These are phyloP conservation scores for Desmodus rotundus DNA, from an alignment of 2,113 vertebrate species.

Conservation along the genomic window DNA sequence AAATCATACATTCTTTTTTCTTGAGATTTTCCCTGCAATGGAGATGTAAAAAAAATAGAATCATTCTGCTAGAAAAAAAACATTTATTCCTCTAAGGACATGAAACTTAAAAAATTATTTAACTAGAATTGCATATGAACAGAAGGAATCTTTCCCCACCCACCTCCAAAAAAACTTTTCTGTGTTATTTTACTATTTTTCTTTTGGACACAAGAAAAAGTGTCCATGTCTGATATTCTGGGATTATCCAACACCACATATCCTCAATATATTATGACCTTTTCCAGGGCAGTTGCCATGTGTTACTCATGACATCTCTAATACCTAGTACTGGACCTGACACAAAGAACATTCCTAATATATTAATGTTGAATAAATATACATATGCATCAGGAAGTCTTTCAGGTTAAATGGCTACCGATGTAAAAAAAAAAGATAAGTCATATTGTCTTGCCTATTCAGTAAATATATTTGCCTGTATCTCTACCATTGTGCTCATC, in stretches of 20 bases:
- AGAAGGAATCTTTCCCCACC: background rate
- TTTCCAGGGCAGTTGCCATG: background rate
- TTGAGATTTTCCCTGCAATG: background rate
- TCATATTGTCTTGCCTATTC: background rate
- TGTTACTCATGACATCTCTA: background rate
- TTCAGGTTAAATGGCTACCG: background rate
- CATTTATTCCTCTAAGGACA: background rate
- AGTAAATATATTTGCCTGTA: background rate
- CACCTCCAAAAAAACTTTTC: background rate
- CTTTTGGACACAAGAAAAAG: background rate
- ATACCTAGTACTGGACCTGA: background rate
- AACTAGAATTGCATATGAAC: background rate
- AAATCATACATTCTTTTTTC: background rate
- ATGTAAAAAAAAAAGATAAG: background rate
- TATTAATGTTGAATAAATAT: slow-evolving; percentile 3
- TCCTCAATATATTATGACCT: background rate
- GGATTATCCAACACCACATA: background rate
- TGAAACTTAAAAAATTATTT: slow-evolving; percentile 23
- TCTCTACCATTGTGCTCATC: background rate
- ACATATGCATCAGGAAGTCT: background rate
- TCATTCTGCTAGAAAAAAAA: background rate
- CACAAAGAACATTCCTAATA: background rate
- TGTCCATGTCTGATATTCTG: background rate
- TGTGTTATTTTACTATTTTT: background rate
- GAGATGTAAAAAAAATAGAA: slow-evolving; percentile 18